Evolutionary conservation across 2,888 invertebrate genomes (phyloP), one percentile per base, ranked within the genome.

Genomic region (Yponomeuta plumbellus): DNA sequence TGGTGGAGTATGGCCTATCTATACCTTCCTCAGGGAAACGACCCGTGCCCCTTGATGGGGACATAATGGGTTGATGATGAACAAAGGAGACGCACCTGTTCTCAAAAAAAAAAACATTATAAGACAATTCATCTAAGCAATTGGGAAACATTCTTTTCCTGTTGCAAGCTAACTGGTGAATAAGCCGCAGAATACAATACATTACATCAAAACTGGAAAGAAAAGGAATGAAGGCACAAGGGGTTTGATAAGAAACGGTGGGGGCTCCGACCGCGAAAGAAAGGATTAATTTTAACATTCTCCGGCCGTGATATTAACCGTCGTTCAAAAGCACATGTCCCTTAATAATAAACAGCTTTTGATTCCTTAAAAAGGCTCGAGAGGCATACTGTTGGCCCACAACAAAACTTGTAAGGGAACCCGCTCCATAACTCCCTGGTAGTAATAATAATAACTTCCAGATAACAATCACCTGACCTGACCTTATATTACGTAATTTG

Each of bases 311-410:
- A 17, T 52, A 52, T 52, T 52, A 52, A 13, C 44, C 44, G 44
- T 52, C 44, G 1, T 17, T 52, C 44, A 52, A 52, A 52, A 52
- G 58, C 21, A 58, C 3, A 58, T 58, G 21, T 58, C 21, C 58
- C 20, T 58, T 58, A 58, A 58, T 52, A 52, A 52, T 17, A 52
- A 52, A 52, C 44, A 17, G 44, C 21, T 67, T 66, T 68, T 72
- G 73, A 68, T 68, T 71, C 67, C 68, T 65, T 67, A 73, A 68
- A 67, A 44, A 63, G 58, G 66, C 68, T 69, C 69, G 68, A 58
- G 17, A 64, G 67, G 68, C 21, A 11, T 21, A 20, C 13, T 5
- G 11, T 21, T 58, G 20, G 20, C 58, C 11, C 21, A 21, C 21
- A 21, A 11, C 3, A 22, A 22, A 58, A 22, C 21, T 6, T n/a